phyloP scores from a whole-genome alignment of 2,797 vertebrate genomes.

The Nyctalus aviator region DNA sequence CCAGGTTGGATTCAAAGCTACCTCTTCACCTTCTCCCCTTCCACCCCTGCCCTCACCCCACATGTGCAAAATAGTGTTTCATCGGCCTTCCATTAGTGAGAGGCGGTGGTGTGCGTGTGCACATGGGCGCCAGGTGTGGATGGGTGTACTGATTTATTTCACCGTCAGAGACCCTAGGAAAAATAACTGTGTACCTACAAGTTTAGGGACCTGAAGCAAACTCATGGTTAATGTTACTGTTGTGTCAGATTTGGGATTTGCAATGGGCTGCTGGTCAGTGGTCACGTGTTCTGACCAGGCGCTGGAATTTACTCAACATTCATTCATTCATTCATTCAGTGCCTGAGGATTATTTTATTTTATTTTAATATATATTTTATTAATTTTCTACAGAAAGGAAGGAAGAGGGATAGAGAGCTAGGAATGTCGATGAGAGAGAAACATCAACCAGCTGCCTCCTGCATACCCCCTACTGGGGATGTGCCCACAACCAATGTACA shows the following conservation, averaged over 20 bases:
- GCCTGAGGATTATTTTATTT: neutral
- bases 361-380: too few relatives aligned
- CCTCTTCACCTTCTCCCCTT: constrained; percentile 67
- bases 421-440: too few relatives aligned
- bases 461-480: too few relatives aligned
- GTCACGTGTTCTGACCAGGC: neutral
- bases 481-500: too few relatives aligned
- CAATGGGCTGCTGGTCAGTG: constrained; percentile 24
- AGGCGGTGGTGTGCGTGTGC: neutral
- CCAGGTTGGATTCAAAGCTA: constrained; percentile 77
- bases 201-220: constrained; percentile 34
- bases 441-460: too few relatives aligned
- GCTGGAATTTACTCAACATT: neutral
- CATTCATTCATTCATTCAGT: neutral
- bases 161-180: constrained; percentile 70
- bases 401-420: too few relatives aligned
- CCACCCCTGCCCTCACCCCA: neutral
- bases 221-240: neutral
- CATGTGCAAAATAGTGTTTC: constrained; percentile 65
- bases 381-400: too few relatives aligned
- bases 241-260: neutral
- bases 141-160: constrained; percentile 76
- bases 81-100: constrained; percentile 42
- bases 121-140: neutral
- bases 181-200: constrained; percentile 16